Percentiles rank a stretch among this genome's conserved stretches.
Evolutionary conservation across 2,888 invertebrate genomes (phyloP).

Genomic region (Cheilosia impressa): DNA sequence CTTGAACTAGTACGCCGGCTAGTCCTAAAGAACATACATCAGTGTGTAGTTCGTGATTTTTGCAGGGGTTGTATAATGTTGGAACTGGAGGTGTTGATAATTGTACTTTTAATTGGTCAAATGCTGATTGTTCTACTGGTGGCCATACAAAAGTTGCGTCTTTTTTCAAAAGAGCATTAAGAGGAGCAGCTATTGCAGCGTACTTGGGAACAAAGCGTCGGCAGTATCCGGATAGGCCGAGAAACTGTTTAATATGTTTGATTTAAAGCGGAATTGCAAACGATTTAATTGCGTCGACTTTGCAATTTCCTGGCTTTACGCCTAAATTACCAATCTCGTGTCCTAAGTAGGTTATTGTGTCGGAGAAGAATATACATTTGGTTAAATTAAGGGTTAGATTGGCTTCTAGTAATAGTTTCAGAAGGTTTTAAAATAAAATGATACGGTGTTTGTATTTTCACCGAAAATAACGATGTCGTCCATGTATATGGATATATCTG

Average conservation of each 20-base stretch:
- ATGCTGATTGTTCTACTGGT: not conserved
- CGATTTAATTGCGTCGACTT: slow-evolving; percentile 6
- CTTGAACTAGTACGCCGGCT: slow-evolving; percentile 6
- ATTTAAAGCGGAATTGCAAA: slow-evolving; percentile 13
- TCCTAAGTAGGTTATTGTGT: not conserved
- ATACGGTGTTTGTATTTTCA: not conserved
- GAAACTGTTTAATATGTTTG: slow-evolving; percentile 10
- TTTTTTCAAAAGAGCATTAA: not conserved
- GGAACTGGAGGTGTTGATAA: not conserved
- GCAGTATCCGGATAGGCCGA: not conserved
- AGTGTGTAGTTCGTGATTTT: not conserved
- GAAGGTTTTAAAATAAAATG: not conserved
- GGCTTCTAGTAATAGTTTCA: not conserved
- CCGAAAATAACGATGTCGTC: too few species aligned
- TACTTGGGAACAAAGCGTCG: not conserved
- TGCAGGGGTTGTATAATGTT: not conserved
- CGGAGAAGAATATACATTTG: slow-evolving; percentile 2
- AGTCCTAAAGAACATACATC: slow-evolving; percentile 1
- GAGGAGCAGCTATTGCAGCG: not conserved
- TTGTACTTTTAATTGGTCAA: slow-evolving; percentile 8
- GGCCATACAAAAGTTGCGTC: not conserved
- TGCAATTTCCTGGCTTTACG: not conserved
- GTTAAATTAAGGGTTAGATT: slow-evolving; percentile 10
- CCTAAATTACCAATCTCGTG: not conserved
- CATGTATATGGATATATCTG: too few species aligned